Evolutionary conservation across 2,888 invertebrate genomes (phyloP).

Genomic region (Parapristionchus giblindavisi): DNA sequence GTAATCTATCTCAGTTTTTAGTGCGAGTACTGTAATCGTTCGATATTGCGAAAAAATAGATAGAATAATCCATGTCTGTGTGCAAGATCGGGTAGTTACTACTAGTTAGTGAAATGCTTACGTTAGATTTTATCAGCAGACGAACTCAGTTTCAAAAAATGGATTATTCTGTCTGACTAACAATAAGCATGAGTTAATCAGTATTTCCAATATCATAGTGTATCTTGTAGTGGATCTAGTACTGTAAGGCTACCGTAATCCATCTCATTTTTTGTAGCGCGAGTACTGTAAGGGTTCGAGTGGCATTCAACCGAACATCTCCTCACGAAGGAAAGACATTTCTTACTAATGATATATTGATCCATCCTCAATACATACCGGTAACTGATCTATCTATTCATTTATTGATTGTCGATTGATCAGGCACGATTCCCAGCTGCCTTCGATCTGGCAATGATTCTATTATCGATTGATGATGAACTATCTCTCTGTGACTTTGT

Average conservation of each 20-base stretch:
- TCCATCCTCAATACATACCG: slow-evolving; percentile 35
- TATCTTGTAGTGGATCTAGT: no score
- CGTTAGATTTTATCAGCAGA: no score
- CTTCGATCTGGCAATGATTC: slow-evolving; percentile 29
- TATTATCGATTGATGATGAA: slow-evolving; percentile 1
- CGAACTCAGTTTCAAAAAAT: no score
- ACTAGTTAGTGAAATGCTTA: no score
- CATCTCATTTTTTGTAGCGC: neutral
- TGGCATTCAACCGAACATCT: slow-evolving; percentile 27
- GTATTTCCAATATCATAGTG: no score
- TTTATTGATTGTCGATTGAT: neutral
- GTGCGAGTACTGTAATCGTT: no score
- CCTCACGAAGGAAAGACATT: neutral
- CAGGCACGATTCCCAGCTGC: slow-evolving; percentile 24
- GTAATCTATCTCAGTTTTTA: neutral
- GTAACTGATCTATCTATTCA: neutral
- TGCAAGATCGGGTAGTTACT: no score
- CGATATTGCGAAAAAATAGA: no score
- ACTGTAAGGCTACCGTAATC: no score
- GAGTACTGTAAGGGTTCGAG: neutral
- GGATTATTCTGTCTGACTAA: no score
- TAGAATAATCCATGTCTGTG: no score
- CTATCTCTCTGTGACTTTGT: slow-evolving; percentile 27
- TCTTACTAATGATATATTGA: slow-evolving; percentile 8
- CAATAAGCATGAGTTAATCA: no score